Evolutionary conservation across 30 jellyfish, hydroid and myxozoan species (phyloP).

Genomic region (Rhopilema esculentum): DNA sequence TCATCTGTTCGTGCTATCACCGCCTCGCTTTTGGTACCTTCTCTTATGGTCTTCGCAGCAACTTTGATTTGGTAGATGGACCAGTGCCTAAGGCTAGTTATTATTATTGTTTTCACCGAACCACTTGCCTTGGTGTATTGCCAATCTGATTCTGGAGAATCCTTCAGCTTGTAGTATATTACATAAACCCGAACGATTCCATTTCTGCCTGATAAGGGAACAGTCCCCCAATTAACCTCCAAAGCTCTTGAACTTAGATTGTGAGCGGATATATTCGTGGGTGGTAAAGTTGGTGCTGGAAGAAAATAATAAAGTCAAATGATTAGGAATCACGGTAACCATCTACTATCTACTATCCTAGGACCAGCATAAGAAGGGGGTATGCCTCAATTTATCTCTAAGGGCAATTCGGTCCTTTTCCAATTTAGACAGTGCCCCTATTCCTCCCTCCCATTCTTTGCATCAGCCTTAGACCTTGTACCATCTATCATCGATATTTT

Average conservation of each 20-base stretch:
- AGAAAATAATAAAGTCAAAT: too few relatives aligned
- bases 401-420: too few relatives aligned
- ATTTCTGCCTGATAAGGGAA: slow-evolving; percentile 27
- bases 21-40: slow-evolving; percentile 35
- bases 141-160: slow-evolving; percentile 32
- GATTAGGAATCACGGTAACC: too few relatives aligned
- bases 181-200: slow-evolving; percentile 29
- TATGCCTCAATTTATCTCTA: too few relatives aligned
- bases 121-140: slow-evolving; percentile 11
- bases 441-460: too few relatives aligned
- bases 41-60: slow-evolving; percentile 23
- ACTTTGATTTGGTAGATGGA: slow-evolving; percentile 39
- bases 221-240: slow-evolving; percentile 38
- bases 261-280: slow-evolving; percentile 8
- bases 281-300: slow-evolving; percentile 30
- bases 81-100: slow-evolving; percentile 17
- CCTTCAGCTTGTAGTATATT: slow-evolving; percentile 30
- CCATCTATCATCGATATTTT: too few relatives aligned
- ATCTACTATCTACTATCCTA: too few relatives aligned
- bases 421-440: too few relatives aligned
- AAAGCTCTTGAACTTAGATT: slow-evolving; percentile 18
- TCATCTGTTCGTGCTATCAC: slow-evolving; percentile 47
- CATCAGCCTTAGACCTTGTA: too few relatives aligned
- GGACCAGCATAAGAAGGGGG: too few relatives aligned
- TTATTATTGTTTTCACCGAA: slow-evolving; percentile 8